These are phyloP conservation scores for Ctenomys sociabilis DNA, from an alignment of 2,113 vertebrate species.

Conservation along the genomic window DNA sequence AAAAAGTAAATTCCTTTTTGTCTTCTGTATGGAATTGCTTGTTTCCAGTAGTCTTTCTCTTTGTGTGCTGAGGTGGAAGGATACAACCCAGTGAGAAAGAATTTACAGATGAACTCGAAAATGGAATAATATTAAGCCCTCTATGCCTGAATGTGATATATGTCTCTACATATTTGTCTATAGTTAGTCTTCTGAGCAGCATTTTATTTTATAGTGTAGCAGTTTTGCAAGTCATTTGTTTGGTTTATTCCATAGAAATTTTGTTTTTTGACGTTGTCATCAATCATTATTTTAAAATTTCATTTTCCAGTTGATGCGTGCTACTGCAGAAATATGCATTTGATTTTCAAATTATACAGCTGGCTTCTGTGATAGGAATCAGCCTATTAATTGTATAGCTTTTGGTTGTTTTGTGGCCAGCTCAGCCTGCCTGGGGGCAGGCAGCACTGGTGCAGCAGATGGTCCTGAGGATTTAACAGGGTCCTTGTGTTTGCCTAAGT, in stretches of 20 bases:
- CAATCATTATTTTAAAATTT: background rate
- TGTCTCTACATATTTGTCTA: background rate
- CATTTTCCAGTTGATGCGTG: background rate
- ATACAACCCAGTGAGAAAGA: background rate
- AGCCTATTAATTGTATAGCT: background rate
- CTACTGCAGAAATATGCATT: background rate
- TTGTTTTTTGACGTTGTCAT: background rate
- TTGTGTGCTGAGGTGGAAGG: background rate
- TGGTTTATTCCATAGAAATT: background rate
- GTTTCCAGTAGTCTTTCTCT: background rate
- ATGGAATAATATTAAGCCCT: background rate
- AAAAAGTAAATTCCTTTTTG: background rate
- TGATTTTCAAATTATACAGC: background rate
- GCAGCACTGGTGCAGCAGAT: no score
- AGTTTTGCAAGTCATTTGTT: background rate
- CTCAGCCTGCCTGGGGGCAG: no score
- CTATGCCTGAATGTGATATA: background rate
- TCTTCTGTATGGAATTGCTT: background rate
- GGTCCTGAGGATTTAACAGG: no score
- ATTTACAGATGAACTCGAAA: background rate
- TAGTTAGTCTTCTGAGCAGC: background rate
- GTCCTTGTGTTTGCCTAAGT: no score
- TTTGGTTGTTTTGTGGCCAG: no score
- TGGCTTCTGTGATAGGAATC: background rate
- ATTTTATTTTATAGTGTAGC: conserved; percentile 5